Conservation (phyloP, 2,888 invertebrate species). For the Netelia fuscicornis region DNA sequence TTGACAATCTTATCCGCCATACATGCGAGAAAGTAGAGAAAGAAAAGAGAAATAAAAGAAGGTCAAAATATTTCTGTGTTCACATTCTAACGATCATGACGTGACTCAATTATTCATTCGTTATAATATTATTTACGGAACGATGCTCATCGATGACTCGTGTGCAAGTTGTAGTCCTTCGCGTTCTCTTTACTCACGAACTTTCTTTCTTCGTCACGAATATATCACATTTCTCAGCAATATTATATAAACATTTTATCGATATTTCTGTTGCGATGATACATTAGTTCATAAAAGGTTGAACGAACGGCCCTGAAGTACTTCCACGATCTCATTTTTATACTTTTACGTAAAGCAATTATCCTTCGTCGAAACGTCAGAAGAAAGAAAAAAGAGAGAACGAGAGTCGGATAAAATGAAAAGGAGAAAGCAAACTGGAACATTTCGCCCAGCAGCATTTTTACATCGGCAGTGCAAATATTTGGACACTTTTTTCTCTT, state of each 20-base stretch:
- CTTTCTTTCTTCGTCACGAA: slow-evolving; percentile 3
- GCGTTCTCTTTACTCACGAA: background rate
- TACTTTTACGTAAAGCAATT: background rate
- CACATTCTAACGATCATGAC: slow-evolving; percentile 3
- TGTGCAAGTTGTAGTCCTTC: background rate
- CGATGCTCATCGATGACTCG: slow-evolving; percentile 7
- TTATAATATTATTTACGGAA: background rate
- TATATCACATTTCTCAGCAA: slow-evolving; percentile 17
- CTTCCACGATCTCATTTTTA: background rate
- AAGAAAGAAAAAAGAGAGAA: background rate
- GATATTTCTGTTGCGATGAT: background rate
- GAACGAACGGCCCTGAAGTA: background rate
- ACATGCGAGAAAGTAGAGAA: background rate
- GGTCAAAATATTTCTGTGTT: slow-evolving; percentile 16
- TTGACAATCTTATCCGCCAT: background rate
- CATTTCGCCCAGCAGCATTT: background rate
- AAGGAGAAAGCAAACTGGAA: background rate
- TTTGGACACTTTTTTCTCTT: background rate
- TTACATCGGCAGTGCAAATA: background rate
- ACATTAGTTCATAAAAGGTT: too few relatives aligned
- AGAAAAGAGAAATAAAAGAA: slow-evolving; percentile 1
- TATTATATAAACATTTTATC: background rate
- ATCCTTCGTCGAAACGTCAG: background rate
- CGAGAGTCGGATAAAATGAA: background rate
- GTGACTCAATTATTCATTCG: slow-evolving; percentile 34